phyloP scores from a whole-genome alignment of 1,140 invertebrate species.

The Cyclina sinensis region DNA sequence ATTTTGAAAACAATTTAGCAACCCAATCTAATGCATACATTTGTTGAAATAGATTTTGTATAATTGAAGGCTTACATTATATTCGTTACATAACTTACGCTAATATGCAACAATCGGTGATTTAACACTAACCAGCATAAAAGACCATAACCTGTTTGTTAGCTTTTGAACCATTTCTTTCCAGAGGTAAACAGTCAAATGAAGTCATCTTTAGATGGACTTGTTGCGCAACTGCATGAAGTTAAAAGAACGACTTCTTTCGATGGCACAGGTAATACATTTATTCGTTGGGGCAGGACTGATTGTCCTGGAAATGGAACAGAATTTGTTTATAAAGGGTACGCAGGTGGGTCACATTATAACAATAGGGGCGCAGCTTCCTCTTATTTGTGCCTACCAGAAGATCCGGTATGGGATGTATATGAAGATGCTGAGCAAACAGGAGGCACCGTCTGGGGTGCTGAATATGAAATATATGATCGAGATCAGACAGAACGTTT shows the following conservation, averaged over 20 bases:
- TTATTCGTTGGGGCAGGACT: constrained; percentile 24
- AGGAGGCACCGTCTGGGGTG: constrained; percentile 15
- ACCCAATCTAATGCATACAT: no score
- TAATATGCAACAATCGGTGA: no score
- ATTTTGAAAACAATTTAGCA: no score
- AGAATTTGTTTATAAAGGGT: constrained; percentile 28
- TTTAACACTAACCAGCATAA: no score
- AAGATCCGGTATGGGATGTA: constrained; percentile 21
- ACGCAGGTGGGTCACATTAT: constrained; percentile 1
- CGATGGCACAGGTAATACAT: not conserved
- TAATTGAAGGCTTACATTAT: no score
- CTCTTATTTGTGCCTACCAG: constrained; percentile 9
- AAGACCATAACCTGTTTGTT: no score
- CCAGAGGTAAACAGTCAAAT: no score
- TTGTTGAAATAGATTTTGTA: no score
- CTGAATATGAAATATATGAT: constrained; percentile 10
- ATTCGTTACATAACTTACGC: no score
- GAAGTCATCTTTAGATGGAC: no score
- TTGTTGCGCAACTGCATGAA: not conserved
- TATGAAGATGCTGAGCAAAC: not conserved
- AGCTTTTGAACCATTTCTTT: no score
- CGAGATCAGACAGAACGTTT: not conserved
- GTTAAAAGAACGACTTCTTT: not conserved
- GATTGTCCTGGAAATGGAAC: constrained; percentile 15
- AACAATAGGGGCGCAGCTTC: constrained; percentile 21